A percentile compares a stretch with the other conserved stretches of the same genome.
Conservation (phyloP, 2,888 invertebrate species). For the Drosophila hamatofila region DNA sequence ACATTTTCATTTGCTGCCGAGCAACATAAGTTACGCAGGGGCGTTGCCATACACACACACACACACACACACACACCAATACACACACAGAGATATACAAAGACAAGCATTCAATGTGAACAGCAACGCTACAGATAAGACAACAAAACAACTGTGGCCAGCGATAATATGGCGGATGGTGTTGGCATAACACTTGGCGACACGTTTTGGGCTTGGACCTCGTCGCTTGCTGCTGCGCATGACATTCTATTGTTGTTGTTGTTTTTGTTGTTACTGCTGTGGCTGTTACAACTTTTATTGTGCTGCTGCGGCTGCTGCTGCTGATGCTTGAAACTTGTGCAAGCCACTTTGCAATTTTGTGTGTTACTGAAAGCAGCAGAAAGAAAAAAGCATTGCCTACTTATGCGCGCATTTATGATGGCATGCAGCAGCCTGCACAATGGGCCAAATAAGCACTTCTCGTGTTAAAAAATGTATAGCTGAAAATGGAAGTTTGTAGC, state of each 20-base stretch:
- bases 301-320: conserved; percentile 17
- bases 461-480: neutral
- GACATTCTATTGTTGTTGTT: conserved; percentile 58
- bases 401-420: conserved; percentile 46
- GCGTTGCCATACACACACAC: conserved; percentile 54
- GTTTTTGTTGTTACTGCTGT: conserved; percentile 26
- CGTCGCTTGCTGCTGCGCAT: conserved; percentile 62
- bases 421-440: conserved; percentile 12
- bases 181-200: conserved; percentile 70
- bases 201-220: conserved; percentile 72
- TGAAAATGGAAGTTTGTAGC: neutral
- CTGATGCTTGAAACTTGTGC: conserved; percentile 38
- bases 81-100: conserved; percentile 1
- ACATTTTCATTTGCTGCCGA: conserved; percentile 63
- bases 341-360: conserved; percentile 43
- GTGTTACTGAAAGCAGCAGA: conserved; percentile 3
- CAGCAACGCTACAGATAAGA: conserved; percentile 69
- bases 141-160: conserved; percentile 74
- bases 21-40: conserved; percentile 52
- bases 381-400: conserved; percentile 48
- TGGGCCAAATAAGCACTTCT: conserved; percentile 5
- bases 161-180: conserved; percentile 71
- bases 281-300: conserved; percentile 32
- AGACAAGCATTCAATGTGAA: conserved; percentile 31
- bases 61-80: conserved; percentile 35